These are phyloP conservation scores for Pelobates fuscus DNA, from an alignment of 2,113 vertebrate genomes.

Conservation along the genomic window DNA sequence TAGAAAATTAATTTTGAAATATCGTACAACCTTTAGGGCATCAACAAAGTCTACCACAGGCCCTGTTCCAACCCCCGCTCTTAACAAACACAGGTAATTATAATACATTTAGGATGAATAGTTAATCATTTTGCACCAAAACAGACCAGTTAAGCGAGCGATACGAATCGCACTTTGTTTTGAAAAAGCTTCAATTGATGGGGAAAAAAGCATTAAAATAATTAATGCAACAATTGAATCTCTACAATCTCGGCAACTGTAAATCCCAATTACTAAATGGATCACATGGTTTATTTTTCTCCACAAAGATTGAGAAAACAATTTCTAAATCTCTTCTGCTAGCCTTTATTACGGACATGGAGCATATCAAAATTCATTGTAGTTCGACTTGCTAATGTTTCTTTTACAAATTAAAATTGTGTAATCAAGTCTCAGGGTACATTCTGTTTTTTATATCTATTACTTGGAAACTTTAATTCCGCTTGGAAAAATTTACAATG, in stretches of 20 bases:
- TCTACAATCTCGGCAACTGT: background rate
- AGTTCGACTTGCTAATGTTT: too few relatives aligned
- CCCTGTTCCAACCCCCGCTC: conserved; percentile 3
- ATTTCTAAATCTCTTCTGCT: background rate
- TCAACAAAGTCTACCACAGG: background rate
- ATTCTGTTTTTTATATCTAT: too few relatives aligned
- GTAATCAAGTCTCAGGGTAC: too few relatives aligned
- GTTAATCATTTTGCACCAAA: conserved; percentile 25
- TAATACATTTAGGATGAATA: conserved; percentile 33
- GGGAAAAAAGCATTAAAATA: conserved; percentile 17
- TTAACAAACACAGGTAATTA: conserved; percentile 24
- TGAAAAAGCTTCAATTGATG: conserved; percentile 11
- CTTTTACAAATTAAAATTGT: too few relatives aligned
- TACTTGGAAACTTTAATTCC: too few relatives aligned
- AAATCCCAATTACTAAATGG: background rate
- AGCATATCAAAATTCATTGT: too few relatives aligned
- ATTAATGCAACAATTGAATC: conserved; percentile 7
- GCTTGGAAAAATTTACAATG: too few relatives aligned
- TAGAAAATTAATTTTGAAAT: conserved; percentile 30
- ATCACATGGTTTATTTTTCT: background rate
- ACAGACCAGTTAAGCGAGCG: conserved; percentile 19
- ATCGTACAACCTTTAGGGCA: conserved; percentile 39
- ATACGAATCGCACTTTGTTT: conserved; percentile 26
- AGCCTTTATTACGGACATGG: background rate
- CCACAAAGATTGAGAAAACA: background rate